Evolutionary conservation across 1,140 invertebrate species (phyloP), one percentile per base, ranked within the genome.

Genomic region (Diachasmimorpha longicaudata): DNA sequence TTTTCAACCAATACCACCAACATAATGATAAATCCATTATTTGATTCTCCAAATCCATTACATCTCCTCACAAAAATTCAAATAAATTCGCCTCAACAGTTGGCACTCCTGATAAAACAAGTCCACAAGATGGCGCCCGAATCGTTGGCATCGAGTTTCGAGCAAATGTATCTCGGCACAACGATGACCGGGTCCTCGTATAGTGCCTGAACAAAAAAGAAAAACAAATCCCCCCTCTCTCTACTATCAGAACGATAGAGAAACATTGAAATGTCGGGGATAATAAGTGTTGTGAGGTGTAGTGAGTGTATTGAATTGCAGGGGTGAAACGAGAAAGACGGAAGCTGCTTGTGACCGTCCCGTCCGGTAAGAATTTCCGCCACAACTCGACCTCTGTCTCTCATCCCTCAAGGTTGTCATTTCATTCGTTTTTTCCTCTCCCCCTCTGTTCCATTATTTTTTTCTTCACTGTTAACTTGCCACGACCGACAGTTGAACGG

Each of bases 331-430:
- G 16, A 19, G 1, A 52, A 70, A 58, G 44, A 6, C 39, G 6
- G 14, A 71, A 71, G 39, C 19, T 44, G 21, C 0, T 11, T 14
- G n/a, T 48, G 42, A 25, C 36, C 31, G 16, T 39, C 9, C 23
- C 36, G 37, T 73, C 25, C 58, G 73, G 76, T 77, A 75, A 79
- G 76, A 63, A 76, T 73, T 74, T 71, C 25, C 66, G 36, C 14
- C 25, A 23, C 16, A 48, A 67, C 31, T 70, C 5, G 19, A 52
- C 52, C 39, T 71, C 19, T 10, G 37, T 42, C 25, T 44, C 23
- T 55, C 42, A 75, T 67, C 39, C 55, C 58, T 68, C 76, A 79
- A 77, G 76, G 76, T 77, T 79, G 75, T 76, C 71, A 74, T 58
- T 70, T 55, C 31, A 42, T 77, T 39, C 23, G 25, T 52, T 52